Evolutionary conservation across 2,797 vertebrate species (phyloP), one percentile per base, ranked within the genome.

Genomic region (Selene dorsalis): DNA sequence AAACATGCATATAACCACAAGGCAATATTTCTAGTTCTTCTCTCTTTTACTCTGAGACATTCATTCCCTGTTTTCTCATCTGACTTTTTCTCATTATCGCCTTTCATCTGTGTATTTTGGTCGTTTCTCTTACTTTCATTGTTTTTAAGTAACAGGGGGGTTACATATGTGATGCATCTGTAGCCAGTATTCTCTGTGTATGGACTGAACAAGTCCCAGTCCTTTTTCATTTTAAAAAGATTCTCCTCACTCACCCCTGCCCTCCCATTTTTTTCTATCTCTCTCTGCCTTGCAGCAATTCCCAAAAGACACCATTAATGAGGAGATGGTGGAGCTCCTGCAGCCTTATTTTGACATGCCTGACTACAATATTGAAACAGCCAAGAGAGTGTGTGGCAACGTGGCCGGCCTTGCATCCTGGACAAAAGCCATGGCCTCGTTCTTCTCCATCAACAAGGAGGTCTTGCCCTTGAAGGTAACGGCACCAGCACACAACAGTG

Each of bases 361-460:
- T 0, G 97, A 99, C 93, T 99, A 99, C 90, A 98, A 98, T 89
- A 97, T 97, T 7, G 98, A 99, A 88, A 98, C 96, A 28, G 98
- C 98, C 24, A 97, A 94, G 82, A 94, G 96, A 6, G 97, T 98
- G 2, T 98, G 98, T 77, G 97, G 98, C 24, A 99, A 99, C 32
- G 96, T 99, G 79, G 96, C 97, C 0, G 98, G 98, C 28, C 96
- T 99, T 68, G 97, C 97, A 70, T 97, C 97, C 10, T 99, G 98
- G 98, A 99, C 98, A 7, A 98, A 97, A 94, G 96, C 97, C 41
- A 99, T 99, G 98, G 96, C 96, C 3, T 88, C 96, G 5, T 99
- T 99, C 92, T 99, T 97, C 89, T 95, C 97, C 60, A 97, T 98
- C 84, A 99, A 99, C 92, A 99, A 97, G 91, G 98, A 99, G 88